phyloP scores from a whole-genome alignment of 2,888 invertebrate genomes.

The Sussaba pulchella region DNA sequence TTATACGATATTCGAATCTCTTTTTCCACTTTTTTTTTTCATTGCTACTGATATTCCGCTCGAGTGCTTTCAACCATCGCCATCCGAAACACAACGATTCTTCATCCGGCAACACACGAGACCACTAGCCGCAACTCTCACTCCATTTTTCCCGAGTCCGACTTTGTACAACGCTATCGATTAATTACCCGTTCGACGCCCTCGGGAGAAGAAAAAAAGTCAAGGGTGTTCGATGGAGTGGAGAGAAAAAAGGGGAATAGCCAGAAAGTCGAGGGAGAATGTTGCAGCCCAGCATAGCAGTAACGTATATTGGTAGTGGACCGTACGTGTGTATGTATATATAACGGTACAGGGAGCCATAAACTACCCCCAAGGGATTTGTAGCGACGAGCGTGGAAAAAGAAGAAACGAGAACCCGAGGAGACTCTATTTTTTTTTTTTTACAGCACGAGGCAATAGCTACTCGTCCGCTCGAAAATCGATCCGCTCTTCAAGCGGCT shows the following conservation, averaged over 20 bases:
- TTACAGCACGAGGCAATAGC: slow-evolving; percentile 51
- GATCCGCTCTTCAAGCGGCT: slow-evolving; percentile 63
- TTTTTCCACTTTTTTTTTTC: background rate
- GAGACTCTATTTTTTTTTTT: slow-evolving; percentile 53
- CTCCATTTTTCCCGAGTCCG: slow-evolving; percentile 41
- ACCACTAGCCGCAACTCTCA: slow-evolving; percentile 43
- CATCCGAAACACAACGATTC: slow-evolving; percentile 34
- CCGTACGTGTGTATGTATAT: no score
- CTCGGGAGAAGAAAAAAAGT: slow-evolving; percentile 52
- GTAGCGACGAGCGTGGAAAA: slow-evolving; percentile 58
- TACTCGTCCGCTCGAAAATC: slow-evolving; percentile 61
- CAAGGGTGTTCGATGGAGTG: slow-evolving; percentile 51
- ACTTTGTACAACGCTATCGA: slow-evolving; percentile 55
- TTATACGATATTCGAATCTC: slow-evolving; percentile 6
- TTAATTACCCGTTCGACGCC: slow-evolving; percentile 62
- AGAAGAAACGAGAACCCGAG: slow-evolving; percentile 42
- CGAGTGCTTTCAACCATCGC: slow-evolving; percentile 13
- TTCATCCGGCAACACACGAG: slow-evolving; percentile 41
- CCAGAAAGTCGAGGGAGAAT: slow-evolving; percentile 19
- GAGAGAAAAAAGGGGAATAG: slow-evolving; percentile 36
- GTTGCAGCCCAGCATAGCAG: slow-evolving; percentile 21
- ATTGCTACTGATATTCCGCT: background rate
- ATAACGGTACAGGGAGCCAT: slow-evolving; percentile 51
- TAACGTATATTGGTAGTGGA: slow-evolving; percentile 43
- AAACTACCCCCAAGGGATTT: slow-evolving; percentile 66